A percentile compares a stretch with the other conserved stretches of the same genome.
phyloP scores from a whole-genome alignment of 2,888 invertebrate species.

The Mythimna albipuncta region DNA sequence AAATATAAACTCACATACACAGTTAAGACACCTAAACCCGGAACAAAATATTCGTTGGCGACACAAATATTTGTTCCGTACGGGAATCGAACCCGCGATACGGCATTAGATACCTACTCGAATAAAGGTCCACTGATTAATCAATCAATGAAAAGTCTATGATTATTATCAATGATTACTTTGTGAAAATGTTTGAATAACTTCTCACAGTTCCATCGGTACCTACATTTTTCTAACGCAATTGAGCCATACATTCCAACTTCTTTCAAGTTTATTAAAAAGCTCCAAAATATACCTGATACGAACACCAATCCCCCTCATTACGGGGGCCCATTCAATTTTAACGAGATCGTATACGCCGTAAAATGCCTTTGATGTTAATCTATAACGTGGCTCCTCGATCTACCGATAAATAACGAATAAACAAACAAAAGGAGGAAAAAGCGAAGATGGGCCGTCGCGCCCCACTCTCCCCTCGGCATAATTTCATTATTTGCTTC shows the following conservation, averaged over 20 bases:
- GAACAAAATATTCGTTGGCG: no score
- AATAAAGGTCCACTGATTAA: no score
- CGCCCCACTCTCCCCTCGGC: constrained; percentile 64
- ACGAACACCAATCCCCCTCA: constrained; percentile 70
- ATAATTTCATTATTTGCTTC: constrained; percentile 84
- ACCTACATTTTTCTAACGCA: constrained; percentile 26
- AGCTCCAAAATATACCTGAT: constrained; percentile 59
- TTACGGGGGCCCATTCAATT: constrained; percentile 77
- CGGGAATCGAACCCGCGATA: no score
- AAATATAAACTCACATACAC: no score
- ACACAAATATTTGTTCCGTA: no score
- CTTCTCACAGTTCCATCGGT: background rate
- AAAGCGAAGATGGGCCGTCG: constrained; percentile 68
- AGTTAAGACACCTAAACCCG: no score
- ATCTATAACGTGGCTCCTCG: constrained; percentile 81
- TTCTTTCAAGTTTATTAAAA: constrained; percentile 61
- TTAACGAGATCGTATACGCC: constrained; percentile 78
- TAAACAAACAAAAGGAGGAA: constrained; percentile 83
- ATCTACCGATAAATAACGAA: constrained; percentile 86
- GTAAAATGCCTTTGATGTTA: constrained; percentile 83
- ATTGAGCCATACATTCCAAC: constrained; percentile 44
- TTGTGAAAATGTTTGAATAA: background rate
- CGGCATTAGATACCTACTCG: no score
- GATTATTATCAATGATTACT: no score
- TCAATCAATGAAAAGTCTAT: no score